Evolutionary conservation across 2,797 vertebrate species (phyloP).

Genomic region (Microcaecilia unicolor): DNA sequence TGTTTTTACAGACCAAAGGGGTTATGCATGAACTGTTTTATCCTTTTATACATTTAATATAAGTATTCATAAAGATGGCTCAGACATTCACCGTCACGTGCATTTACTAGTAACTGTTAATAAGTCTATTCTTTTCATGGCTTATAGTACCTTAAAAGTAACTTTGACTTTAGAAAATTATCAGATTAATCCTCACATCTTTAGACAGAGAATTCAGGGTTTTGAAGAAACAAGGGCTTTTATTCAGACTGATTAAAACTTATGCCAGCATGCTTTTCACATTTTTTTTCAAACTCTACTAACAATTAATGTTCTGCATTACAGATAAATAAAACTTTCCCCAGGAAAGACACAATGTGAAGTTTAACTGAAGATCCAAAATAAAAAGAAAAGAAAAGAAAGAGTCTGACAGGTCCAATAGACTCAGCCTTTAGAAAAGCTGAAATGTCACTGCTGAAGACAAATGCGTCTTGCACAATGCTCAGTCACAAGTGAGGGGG

Average conservation of each 20-base stretch:
- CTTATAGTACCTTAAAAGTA: too few species aligned
- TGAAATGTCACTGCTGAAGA: constrained; percentile 12
- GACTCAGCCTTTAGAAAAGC: constrained; percentile 6
- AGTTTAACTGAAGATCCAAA: constrained; percentile 9
- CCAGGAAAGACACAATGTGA: not conserved
- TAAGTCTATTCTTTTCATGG: too few species aligned
- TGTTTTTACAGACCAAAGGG: not conserved
- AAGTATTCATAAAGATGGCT: not conserved
- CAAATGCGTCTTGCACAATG: constrained; percentile 15
- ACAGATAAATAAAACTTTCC: constrained; percentile 11
- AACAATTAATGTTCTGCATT: too few species aligned
- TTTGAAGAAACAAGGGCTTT: not conserved
- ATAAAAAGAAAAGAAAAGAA: too few species aligned
- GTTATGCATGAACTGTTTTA: fast-evolving
- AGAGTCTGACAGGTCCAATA: not conserved
- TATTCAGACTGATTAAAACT: not conserved
- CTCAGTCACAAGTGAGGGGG: constrained; percentile 11
- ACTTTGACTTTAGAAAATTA: fast-evolving
- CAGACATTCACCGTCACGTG: too few species aligned
- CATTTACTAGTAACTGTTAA: not conserved
- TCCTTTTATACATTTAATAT: not conserved
- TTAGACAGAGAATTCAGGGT: not conserved
- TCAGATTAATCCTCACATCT: too few species aligned
- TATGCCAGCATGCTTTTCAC: not conserved
- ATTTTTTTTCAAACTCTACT: not conserved